Conservation (phyloP, 1,140 invertebrate species). For the Bombus consobrinus region DNA sequence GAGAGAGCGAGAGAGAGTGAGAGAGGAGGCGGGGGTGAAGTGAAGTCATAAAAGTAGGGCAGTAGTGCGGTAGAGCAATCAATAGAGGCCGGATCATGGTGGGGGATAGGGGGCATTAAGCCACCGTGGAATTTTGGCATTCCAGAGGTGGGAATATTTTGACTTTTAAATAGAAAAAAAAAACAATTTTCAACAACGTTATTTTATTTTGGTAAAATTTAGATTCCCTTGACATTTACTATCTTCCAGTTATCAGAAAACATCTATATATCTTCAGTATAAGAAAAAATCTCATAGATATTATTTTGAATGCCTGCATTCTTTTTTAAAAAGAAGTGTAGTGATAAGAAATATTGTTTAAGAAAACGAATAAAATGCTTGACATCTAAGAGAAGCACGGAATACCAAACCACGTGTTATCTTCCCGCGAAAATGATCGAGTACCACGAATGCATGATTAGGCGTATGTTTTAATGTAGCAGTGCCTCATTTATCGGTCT, state of each 20-base stretch:
- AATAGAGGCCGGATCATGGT: slow-evolving; percentile 79
- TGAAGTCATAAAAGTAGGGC: slow-evolving; percentile 80
- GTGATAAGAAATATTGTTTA: not conserved
- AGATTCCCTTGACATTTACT: not conserved
- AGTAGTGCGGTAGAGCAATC: slow-evolving; percentile 83
- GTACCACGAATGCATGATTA: not conserved
- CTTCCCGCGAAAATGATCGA: slow-evolving; percentile 36
- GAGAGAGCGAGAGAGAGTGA: slow-evolving; percentile 11
- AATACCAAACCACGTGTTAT: slow-evolving; percentile 7
- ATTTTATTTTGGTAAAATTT: not conserved
- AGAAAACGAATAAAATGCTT: not conserved
- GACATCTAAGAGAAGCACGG: not conserved
- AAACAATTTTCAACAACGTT: not conserved
- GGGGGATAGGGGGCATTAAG: slow-evolving; percentile 57
- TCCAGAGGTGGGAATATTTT: not conserved
- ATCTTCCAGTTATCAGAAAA: not conserved
- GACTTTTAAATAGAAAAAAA: not conserved
- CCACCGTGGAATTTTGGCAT: slow-evolving; percentile 61
- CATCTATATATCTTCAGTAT: not conserved
- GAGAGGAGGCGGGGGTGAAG: slow-evolving; percentile 55
- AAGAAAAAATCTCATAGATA: not conserved
- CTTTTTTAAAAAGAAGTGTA: too few species aligned
- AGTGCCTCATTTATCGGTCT: not conserved
- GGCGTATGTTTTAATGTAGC: not conserved
- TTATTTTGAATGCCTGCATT: not conserved